Conservation (phyloP, 92 coral and sea anemone species). For the Zoanthus sociatus region DNA sequence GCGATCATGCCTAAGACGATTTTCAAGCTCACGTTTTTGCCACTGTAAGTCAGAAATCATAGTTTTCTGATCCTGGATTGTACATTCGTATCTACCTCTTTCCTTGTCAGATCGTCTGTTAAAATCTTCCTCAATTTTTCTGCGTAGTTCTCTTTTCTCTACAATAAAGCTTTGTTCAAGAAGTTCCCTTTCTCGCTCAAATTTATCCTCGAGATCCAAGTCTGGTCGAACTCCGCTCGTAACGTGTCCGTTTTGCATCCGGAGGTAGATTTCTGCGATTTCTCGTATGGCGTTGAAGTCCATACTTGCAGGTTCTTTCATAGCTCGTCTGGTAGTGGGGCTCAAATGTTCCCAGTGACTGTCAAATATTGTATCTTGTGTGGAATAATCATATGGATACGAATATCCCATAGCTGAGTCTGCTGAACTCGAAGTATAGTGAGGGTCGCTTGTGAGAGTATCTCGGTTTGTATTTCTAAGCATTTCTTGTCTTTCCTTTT, state of each 20-base stretch:
- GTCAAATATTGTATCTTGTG: constrained; percentile 35
- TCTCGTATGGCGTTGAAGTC: constrained; percentile 77
- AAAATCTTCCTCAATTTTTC: constrained; percentile 84
- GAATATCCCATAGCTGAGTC: constrained; percentile 55
- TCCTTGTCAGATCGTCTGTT: constrained; percentile 80
- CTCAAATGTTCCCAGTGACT: constrained; percentile 46
- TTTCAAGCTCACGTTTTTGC: constrained; percentile 92
- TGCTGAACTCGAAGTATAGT: constrained; percentile 43
- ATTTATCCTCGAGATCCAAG: constrained; percentile 94
- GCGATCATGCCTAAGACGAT: constrained; percentile 79
- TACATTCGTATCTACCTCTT: constrained; percentile 74
- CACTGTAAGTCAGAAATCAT: constrained; percentile 89
- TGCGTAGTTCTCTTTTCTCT: constrained; percentile 82
- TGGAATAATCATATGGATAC: constrained; percentile 36
- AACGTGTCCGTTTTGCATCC: constrained; percentile 81
- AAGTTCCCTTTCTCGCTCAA: constrained; percentile 85
- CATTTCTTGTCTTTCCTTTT: constrained; percentile 70
- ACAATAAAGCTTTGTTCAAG: constrained; percentile 76
- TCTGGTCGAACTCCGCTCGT: constrained; percentile 92
- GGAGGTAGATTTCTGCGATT: constrained; percentile 86
- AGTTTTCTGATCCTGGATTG: constrained; percentile 76
- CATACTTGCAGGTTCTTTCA: constrained; percentile 49
- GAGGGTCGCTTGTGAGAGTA: constrained; percentile 46
- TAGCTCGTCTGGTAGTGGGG: constrained; percentile 29
- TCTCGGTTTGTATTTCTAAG: constrained; percentile 64